phyloP scores from a whole-genome alignment of 1,140 invertebrate genomes.

The Copidosoma floridanum region DNA sequence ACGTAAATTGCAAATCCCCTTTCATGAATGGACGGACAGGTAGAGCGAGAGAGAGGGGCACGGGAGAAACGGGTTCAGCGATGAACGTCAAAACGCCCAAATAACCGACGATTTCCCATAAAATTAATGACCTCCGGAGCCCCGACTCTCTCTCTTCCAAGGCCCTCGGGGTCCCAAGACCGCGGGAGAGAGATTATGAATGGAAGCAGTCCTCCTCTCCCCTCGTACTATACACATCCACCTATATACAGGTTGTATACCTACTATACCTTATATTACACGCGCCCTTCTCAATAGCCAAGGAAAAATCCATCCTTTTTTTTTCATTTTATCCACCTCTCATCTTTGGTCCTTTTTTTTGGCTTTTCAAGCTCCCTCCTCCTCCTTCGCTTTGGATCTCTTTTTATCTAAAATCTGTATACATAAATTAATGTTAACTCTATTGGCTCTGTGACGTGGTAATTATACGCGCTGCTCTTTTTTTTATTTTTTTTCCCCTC shows the following conservation, averaged over 20 bases:
- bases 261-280: no score
- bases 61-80: conserved; percentile 19
- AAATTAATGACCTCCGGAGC: conserved; percentile 53
- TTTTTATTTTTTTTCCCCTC: no score
- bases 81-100: conserved; percentile 51
- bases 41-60: not conserved
- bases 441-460: not conserved
- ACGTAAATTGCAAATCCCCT: conserved; percentile 23
- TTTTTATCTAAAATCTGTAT: conserved; percentile 18
- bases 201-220: conserved; percentile 31
- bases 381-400: no score
- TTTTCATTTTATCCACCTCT: not conserved
- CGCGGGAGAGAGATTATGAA: conserved; percentile 41
- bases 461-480: no score
- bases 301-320: conserved; percentile 13
- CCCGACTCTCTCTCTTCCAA: no score
- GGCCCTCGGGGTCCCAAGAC: conserved; percentile 37
- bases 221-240: not conserved
- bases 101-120: conserved; percentile 52
- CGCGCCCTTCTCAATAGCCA: not conserved
- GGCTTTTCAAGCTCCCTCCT: not conserved
- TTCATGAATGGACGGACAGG: conserved; percentile 30
- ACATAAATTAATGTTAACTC: conserved; percentile 9
- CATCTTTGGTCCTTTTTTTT: not conserved
- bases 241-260: no score